Evolutionary conservation across 2,888 invertebrate species (phyloP).

Genomic region (Lottia gigantea): DNA sequence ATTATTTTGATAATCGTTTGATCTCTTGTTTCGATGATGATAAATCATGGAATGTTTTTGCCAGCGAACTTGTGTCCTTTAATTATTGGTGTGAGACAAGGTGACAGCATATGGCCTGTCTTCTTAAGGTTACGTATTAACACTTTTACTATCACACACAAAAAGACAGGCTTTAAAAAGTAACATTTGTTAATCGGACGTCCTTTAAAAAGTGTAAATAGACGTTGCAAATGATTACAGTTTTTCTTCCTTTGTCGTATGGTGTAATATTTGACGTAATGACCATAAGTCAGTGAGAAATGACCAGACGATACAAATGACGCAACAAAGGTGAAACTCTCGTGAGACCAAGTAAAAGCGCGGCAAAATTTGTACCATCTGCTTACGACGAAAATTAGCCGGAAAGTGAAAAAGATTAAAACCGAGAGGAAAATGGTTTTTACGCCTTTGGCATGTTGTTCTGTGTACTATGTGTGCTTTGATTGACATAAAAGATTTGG

Average conservation of each 20-base stretch:
- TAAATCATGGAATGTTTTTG: background rate
- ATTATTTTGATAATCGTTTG: background rate
- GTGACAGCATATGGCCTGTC: background rate
- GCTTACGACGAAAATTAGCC: background rate
- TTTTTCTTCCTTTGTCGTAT: background rate
- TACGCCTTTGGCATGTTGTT: slow-evolving; percentile 3
- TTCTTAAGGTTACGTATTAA: background rate
- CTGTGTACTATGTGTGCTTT: background rate
- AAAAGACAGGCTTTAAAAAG: too few relatives aligned
- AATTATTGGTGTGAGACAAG: background rate
- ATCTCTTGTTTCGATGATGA: background rate
- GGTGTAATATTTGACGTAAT: background rate
- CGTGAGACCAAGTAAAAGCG: background rate
- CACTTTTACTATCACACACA: too few relatives aligned
- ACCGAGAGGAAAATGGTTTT: background rate
- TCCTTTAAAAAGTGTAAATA: too few relatives aligned
- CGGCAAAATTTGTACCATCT: slow-evolving; percentile 6
- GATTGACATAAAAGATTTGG: background rate
- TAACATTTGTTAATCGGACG: too few relatives aligned
- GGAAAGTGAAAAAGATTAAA: slow-evolving; percentile 2
- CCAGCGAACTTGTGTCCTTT: too few relatives aligned
- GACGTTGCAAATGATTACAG: too few relatives aligned
- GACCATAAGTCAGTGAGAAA: background rate
- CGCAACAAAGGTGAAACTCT: slow-evolving; percentile 4
- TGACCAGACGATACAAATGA: slow-evolving; percentile 4